Percentiles rank a stretch among this genome's conserved stretches.
These are phyloP conservation scores for Dryas iulia DNA, from an alignment of 1,140 invertebrate species.

Conservation along the genomic window DNA sequence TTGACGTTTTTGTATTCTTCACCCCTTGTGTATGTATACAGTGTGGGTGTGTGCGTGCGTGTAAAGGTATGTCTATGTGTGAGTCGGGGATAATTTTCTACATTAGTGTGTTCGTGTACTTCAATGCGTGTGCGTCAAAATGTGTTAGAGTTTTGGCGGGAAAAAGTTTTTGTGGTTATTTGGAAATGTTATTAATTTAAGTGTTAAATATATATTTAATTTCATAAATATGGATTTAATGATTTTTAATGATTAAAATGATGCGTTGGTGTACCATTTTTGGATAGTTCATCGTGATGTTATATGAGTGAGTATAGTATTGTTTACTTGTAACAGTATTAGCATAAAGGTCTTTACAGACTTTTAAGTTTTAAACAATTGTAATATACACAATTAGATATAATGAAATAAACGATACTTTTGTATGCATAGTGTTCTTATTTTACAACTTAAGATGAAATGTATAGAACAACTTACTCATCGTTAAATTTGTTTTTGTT, in stretches of 20 bases:
- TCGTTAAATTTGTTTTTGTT: too few relatives aligned
- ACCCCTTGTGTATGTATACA: conserved; percentile 62
- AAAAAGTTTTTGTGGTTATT: conserved; percentile 33
- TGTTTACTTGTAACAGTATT: conserved; percentile 1
- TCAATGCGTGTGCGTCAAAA: conserved; percentile 48
- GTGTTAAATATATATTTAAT: conserved; percentile 17
- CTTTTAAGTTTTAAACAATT: too few relatives aligned
- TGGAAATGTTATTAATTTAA: conserved; percentile 35
- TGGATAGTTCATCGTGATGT: conserved; percentile 62
- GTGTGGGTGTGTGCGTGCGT: conserved; percentile 51
- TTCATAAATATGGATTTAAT: conserved; percentile 50
- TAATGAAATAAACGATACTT: too few relatives aligned
- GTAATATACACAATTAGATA: too few relatives aligned
- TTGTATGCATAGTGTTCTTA: too few relatives aligned
- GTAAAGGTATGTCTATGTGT: conserved; percentile 44
- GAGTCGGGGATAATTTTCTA: conserved; percentile 40
- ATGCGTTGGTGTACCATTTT: conserved; percentile 24
- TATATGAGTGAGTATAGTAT: conserved; percentile 55
- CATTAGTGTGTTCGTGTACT: conserved; percentile 47
- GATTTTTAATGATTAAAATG: not conserved
- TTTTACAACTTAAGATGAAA: too few relatives aligned
- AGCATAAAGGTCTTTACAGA: too few relatives aligned
- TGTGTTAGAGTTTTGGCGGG: conserved; percentile 61
- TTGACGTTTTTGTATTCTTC: conserved; percentile 50
- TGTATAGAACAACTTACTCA: too few relatives aligned